phyloP scores from a whole-genome alignment of 2,888 invertebrate genomes.

The Anticlea derivata region DNA sequence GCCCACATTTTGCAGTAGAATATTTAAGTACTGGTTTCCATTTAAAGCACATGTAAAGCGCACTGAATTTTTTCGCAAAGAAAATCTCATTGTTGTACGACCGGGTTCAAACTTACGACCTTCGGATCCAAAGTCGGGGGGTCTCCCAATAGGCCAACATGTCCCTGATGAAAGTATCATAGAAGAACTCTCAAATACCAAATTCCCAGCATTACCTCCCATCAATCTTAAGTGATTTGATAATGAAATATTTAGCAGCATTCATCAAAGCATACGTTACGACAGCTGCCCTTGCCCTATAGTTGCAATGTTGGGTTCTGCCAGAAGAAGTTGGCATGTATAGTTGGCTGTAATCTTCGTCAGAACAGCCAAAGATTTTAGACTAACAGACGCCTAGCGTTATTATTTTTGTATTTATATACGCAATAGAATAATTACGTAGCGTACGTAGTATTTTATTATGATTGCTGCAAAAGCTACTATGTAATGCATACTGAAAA shows the following conservation, averaged over 20 bases:
- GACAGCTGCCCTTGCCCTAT: slow-evolving; percentile 45
- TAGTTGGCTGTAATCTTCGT: slow-evolving; percentile 56
- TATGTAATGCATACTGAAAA: too few relatives aligned
- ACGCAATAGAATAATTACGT: slow-evolving; percentile 3
- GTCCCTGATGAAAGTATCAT: too few relatives aligned
- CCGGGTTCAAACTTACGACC: too few relatives aligned
- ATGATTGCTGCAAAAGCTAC: too few relatives aligned
- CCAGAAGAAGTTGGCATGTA: slow-evolving; percentile 69
- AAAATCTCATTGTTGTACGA: too few relatives aligned
- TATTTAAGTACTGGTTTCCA: too few relatives aligned
- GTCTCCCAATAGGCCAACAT: too few relatives aligned
- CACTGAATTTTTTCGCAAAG: too few relatives aligned
- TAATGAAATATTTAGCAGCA: slow-evolving; percentile 22
- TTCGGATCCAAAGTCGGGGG: too few relatives aligned
- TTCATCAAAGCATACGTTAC: slow-evolving; percentile 28
- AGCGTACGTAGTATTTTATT: neutral
- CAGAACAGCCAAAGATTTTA: slow-evolving; percentile 70
- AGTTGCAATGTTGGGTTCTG: slow-evolving; percentile 59
- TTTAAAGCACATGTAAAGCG: too few relatives aligned
- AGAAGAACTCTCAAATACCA: neutral
- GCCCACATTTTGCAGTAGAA: too few relatives aligned
- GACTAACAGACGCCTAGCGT: slow-evolving; percentile 70
- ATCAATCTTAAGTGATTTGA: slow-evolving; percentile 22
- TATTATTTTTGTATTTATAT: slow-evolving; percentile 23
- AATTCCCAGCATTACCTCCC: slow-evolving; percentile 2